These are phyloP conservation scores for Protonemura montana DNA, from an alignment of 2,888 invertebrate genomes.

Conservation along the genomic window DNA sequence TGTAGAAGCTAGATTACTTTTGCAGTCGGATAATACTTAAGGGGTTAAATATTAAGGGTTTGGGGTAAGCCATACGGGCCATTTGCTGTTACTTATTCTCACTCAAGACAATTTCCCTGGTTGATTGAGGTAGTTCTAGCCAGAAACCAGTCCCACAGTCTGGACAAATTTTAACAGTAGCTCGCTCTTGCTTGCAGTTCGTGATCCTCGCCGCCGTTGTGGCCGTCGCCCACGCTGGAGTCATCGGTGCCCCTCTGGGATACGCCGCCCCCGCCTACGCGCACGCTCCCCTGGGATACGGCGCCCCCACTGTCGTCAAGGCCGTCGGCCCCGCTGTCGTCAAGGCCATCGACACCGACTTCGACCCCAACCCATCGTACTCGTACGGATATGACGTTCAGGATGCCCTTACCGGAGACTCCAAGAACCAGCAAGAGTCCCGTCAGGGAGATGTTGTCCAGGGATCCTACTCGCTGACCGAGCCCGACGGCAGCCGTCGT, in stretches of 20 bases:
- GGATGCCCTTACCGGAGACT: conserved; percentile 42
- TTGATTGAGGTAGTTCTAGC: no score
- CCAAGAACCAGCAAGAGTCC: conserved; percentile 41
- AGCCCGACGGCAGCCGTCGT: conserved; percentile 42
- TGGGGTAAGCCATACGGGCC: no score
- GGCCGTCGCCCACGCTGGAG: conserved; percentile 45
- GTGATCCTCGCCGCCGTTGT: conserved; percentile 39
- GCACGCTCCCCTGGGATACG: conserved; percentile 46
- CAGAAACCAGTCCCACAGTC: no score
- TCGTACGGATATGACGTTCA: conserved; percentile 31
- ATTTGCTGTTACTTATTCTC: no score
- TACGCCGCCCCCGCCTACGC: conserved; percentile 48
- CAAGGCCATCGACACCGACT: conserved; percentile 39
- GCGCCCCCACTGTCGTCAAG: conserved; percentile 37
- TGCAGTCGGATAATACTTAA: no score
- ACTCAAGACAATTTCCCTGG: not conserved
- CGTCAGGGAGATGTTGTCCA: conserved; percentile 41
- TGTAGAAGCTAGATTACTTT: no score
- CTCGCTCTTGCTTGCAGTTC: not conserved
- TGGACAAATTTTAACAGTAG: not conserved
- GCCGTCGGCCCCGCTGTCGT: conserved; percentile 34
- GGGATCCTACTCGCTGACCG: conserved; percentile 40
- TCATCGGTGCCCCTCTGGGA: conserved; percentile 52
- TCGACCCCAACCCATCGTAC: conserved; percentile 37
- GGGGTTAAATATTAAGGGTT: no score